phyloP scores from a whole-genome alignment of 30 jellyfish, hydroid and myxozoan species.

The Turritopsis dohrnii region DNA sequence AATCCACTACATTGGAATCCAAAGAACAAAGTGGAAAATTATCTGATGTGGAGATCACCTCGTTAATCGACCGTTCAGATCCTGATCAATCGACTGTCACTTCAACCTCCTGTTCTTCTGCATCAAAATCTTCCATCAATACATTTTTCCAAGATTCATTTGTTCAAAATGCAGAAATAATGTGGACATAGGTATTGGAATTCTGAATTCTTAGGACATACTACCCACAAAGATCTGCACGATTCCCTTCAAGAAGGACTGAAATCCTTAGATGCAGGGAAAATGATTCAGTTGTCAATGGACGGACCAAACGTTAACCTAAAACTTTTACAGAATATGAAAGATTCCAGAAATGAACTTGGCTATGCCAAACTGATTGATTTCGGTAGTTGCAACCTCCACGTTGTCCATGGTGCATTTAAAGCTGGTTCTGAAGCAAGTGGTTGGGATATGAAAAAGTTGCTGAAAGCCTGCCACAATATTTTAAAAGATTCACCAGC shows the following conservation, averaged over 20 bases:
- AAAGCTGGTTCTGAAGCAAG: conserved; percentile 9
- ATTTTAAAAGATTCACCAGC: conserved; percentile 18
- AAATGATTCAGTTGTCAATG: conserved; percentile 19
- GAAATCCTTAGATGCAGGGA: neutral
- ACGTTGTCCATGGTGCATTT: conserved; percentile 24
- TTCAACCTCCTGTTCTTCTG: neutral
- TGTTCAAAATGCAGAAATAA: neutral
- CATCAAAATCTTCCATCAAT: neutral
- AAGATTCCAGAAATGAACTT: neutral
- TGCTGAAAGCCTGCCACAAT: neutral
- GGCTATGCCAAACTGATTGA: neutral
- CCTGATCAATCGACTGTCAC: no score
- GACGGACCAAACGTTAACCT: conserved; percentile 24
- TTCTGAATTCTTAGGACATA: neutral
- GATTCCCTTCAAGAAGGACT: neutral
- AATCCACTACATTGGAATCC: no score
- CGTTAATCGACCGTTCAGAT: neutral
- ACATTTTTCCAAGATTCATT: neutral
- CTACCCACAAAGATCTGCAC: neutral
- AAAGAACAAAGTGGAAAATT: neutral
- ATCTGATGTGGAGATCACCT: neutral
- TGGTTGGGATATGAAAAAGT: conserved; percentile 5
- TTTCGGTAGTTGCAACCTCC: conserved; percentile 22
- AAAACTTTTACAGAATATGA: neutral
- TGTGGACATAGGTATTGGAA: neutral